These are phyloP conservation scores for Elephantulus edwardii DNA, from an alignment of 2,113 vertebrate genomes.

Conservation along the genomic window DNA sequence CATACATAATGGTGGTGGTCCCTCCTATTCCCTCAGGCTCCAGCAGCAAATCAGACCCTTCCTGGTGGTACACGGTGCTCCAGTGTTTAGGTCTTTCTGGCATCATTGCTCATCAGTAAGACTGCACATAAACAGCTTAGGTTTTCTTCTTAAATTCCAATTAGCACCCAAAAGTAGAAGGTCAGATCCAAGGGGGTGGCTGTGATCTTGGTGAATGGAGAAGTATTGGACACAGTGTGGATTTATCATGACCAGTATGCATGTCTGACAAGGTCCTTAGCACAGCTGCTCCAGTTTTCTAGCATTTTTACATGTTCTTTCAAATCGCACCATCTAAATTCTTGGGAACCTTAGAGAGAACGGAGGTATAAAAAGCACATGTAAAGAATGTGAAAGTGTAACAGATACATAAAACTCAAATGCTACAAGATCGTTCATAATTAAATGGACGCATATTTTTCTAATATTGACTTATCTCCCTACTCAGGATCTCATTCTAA, in stretches of 20 bases:
- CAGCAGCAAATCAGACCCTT: too few species aligned
- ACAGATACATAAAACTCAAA: neutral
- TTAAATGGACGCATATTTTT: neutral
- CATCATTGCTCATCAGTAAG: neutral
- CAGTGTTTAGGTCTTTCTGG: neutral
- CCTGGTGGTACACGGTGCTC: too few species aligned
- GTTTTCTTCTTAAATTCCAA: neutral
- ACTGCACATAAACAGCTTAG: neutral
- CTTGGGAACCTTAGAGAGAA: neutral
- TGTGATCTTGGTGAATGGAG: neutral
- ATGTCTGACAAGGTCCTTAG: neutral
- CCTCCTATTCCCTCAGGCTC: neutral
- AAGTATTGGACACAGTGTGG: too few species aligned
- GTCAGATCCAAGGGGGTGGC: neutral
- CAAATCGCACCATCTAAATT: neutral
- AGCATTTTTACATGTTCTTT: neutral
- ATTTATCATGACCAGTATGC: neutral
- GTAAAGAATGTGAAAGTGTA: neutral
- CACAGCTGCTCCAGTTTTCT: neutral
- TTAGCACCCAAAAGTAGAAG: neutral
- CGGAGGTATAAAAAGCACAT: neutral
- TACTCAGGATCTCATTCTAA: neutral
- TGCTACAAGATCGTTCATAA: neutral
- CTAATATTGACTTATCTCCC: neutral
- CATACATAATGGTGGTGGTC: too few species aligned